phyloP scores from a whole-genome alignment of 2,888 invertebrate species.

The Disparrhopalites patrizii region DNA sequence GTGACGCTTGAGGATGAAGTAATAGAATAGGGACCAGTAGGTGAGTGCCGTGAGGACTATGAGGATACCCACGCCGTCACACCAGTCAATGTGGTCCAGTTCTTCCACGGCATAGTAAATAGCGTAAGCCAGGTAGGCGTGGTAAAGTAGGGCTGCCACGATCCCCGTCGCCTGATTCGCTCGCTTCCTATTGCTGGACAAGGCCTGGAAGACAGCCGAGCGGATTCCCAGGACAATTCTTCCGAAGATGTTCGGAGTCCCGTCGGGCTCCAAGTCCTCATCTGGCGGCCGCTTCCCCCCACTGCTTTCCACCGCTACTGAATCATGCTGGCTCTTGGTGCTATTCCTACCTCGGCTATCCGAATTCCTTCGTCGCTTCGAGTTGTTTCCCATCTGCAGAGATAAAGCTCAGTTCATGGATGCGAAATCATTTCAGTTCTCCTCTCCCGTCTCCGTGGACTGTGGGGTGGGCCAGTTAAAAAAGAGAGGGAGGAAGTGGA shows the following conservation, averaged over 20 bases:
- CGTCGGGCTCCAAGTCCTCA: neutral
- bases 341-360: too few species aligned
- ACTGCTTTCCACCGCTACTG: too few species aligned
- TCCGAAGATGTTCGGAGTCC: slow-evolving; percentile 12
- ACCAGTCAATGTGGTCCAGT: slow-evolving; percentile 51
- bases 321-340: too few species aligned
- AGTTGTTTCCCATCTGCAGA: too few species aligned
- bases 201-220: neutral
- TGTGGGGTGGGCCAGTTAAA: neutral
- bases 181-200: slow-evolving; percentile 16
- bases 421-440: too few species aligned
- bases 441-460: too few species aligned
- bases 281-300: too few species aligned
- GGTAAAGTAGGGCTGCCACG: slow-evolving; percentile 29
- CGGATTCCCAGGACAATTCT: slow-evolving; percentile 1
- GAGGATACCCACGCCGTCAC: slow-evolving; percentile 70
- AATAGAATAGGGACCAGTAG: slow-evolving; percentile 64
- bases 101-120: slow-evolving; percentile 35
- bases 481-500: neutral
- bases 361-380: too few species aligned
- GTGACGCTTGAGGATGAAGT: slow-evolving; percentile 60
- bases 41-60: slow-evolving; percentile 60
- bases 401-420: too few species aligned
- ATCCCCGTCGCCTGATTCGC: slow-evolving; percentile 23
- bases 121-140: slow-evolving; percentile 39